Conservation (phyloP, 2,113 vertebrate genomes). For the Mellivora capensis region DNA sequence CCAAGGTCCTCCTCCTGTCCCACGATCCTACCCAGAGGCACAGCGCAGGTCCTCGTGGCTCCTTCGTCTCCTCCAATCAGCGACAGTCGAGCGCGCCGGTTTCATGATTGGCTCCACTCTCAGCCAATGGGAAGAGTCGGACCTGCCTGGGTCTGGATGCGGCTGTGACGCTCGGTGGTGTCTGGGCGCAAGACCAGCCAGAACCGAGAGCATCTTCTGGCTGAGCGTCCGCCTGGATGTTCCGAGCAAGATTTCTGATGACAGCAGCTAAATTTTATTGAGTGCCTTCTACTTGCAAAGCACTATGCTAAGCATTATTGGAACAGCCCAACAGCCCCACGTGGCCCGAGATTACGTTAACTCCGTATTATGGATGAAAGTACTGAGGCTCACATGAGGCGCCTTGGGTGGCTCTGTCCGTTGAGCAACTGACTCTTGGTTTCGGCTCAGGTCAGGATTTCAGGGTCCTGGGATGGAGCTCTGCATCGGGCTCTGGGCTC, state of each 20-base stretch:
- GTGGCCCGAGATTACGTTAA: neutral
- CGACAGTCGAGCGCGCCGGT: too few relatives aligned
- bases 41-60: neutral
- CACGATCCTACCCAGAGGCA: neutral
- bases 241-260: neutral
- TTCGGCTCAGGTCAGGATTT: too few relatives aligned
- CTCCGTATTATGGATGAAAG: neutral
- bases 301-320: neutral
- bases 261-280: neutral
- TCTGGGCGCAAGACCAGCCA: neutral
- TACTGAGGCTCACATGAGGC: neutral
- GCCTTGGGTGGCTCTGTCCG: too few relatives aligned
- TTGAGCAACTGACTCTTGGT: too few relatives aligned
- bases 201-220: neutral
- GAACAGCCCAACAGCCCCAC: neutral
- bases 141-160: neutral
- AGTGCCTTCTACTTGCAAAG: neutral
- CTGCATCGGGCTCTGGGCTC: too few relatives aligned
- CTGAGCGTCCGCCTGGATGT: neutral
- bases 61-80: neutral
- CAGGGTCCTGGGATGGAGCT: too few relatives aligned
- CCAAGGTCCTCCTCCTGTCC: neutral
- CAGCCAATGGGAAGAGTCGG: neutral
- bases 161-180: accelerated
- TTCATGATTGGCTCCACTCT: neutral